phyloP scores from a whole-genome alignment of 2,888 invertebrate genomes.

The Sthenelais limicola region DNA sequence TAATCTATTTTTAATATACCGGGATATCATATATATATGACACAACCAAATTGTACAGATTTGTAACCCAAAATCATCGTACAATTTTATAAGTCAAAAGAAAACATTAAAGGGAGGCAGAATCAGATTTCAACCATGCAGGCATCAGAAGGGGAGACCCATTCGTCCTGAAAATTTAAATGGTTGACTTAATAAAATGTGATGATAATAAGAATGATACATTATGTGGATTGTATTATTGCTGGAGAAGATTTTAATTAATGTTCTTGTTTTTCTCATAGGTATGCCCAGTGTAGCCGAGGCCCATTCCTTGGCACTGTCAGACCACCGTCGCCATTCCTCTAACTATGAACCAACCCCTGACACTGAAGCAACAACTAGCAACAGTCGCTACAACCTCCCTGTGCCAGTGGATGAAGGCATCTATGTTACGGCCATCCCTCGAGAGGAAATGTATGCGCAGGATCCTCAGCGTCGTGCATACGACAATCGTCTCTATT shows the following conservation, averaged over 20 bases:
- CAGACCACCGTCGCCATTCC: not conserved
- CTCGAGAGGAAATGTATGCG: constrained; percentile 8
- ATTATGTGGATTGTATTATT: not conserved
- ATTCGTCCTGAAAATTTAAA: no score
- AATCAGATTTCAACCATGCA: no score
- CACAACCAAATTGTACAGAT: no score
- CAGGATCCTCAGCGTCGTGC: constrained; percentile 1
- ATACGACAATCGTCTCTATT: not conserved
- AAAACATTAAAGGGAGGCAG: no score
- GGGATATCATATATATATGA: no score
- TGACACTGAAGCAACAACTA: not conserved
- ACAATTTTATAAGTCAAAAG: no score
- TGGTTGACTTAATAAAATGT: no score
- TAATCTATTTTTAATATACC: not conserved
- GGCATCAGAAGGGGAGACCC: no score
- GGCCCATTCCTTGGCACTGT: constrained; percentile 20
- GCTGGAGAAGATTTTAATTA: not conserved
- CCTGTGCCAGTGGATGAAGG: constrained; percentile 1
- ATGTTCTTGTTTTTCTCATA: not conserved
- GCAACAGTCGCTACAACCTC: not conserved
- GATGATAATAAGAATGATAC: no score
- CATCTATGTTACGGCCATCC: constrained; percentile 31
- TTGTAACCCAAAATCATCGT: no score
- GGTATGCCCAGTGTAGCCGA: constrained; percentile 25
- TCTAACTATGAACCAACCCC: not conserved